These are phyloP conservation scores for Lepidotrigona ventralis DNA, from an alignment of 1,140 invertebrate genomes.

Conservation along the genomic window DNA sequence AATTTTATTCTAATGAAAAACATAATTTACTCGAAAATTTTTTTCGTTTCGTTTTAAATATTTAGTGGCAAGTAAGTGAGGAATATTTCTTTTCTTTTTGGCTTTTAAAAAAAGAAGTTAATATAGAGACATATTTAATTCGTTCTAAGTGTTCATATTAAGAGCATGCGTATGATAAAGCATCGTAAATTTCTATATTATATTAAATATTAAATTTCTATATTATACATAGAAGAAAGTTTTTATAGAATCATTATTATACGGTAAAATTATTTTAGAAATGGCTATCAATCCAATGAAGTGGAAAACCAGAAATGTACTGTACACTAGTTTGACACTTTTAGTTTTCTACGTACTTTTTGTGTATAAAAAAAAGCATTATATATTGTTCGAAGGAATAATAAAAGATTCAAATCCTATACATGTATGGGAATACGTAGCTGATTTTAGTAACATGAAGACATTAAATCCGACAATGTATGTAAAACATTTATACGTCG, in stretches of 20 bases:
- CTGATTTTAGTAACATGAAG: constrained; percentile 87
- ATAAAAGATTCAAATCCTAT: constrained; percentile 81
- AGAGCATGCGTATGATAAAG: neutral
- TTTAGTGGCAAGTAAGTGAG: constrained; percentile 39
- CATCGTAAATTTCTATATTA: neutral
- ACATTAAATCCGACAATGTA: constrained; percentile 87
- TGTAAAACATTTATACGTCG: constrained; percentile 67
- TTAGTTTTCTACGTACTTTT: constrained; percentile 66
- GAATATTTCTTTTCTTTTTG: neutral
- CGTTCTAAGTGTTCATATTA: neutral
- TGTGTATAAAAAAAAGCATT: constrained; percentile 71
- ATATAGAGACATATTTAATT: neutral
- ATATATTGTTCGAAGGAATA: constrained; percentile 71
- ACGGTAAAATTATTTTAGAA: constrained; percentile 44
- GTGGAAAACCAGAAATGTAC: constrained; percentile 72
- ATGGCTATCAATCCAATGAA: constrained; percentile 77
- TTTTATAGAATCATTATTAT: neutral
- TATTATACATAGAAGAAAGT: neutral
- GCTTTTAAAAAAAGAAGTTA: neutral
- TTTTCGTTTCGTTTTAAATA: constrained; percentile 2
- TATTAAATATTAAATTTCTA: too few species aligned
- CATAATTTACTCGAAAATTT: neutral
- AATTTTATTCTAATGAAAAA: neutral
- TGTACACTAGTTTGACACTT: constrained; percentile 41
- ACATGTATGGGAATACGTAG: constrained; percentile 86